Conservation (phyloP, 2,797 vertebrate species). For the Poeciliopsis infans region DNA sequence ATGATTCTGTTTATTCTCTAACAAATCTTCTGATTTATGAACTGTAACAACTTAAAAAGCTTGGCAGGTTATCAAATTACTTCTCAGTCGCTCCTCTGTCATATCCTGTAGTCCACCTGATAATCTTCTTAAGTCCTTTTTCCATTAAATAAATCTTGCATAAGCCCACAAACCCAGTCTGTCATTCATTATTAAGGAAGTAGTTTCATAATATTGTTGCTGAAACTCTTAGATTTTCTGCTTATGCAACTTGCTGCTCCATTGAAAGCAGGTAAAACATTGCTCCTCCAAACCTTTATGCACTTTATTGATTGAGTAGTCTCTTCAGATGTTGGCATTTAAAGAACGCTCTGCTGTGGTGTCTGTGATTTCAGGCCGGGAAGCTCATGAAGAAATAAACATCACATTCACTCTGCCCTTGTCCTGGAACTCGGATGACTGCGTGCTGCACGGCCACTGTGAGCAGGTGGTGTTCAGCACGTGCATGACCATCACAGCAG, state of each 20-base stretch:
- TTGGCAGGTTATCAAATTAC: neutral
- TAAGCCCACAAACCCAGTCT: constrained; percentile 14
- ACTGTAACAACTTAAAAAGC: neutral
- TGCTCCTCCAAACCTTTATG: neutral
- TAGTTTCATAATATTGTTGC: neutral
- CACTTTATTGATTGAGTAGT: neutral
- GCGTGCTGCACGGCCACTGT: constrained; percentile 93
- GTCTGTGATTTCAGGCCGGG: constrained; percentile 82
- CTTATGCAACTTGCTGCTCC: neutral
- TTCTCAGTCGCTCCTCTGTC: neutral
- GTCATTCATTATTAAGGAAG: constrained; percentile 23
- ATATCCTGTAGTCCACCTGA: constrained; percentile 13
- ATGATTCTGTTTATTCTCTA: neutral
- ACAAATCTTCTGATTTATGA: neutral
- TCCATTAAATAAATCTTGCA: constrained; percentile 37
- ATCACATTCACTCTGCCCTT: constrained; percentile 95
- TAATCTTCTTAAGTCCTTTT: constrained; percentile 39
- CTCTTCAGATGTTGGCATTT: neutral
- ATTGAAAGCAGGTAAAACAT: neutral
- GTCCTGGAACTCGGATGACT: constrained; percentile 96
- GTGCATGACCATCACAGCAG: constrained; percentile 95
- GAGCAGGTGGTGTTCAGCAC: constrained; percentile 96
- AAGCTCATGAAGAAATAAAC: constrained; percentile 96
- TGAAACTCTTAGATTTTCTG: neutral
- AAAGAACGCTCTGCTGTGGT: neutral